Percentiles rank a stretch among this genome's conserved stretches.
Conservation (phyloP, 2,888 invertebrate genomes). For the Bimastos eiseni region DNA sequence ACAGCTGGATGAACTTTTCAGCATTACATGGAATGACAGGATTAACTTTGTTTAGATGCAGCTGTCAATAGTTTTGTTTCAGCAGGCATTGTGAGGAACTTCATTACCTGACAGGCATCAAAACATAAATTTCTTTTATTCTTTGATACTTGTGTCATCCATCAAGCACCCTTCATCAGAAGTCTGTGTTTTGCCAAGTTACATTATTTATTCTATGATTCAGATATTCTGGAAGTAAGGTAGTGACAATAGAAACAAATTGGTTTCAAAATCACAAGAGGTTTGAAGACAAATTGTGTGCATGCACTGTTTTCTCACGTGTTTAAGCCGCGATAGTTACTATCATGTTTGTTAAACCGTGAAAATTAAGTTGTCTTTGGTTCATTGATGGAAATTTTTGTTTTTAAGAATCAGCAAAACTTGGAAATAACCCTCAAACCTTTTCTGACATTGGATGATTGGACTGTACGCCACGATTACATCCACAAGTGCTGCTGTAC, state of each 20-base stretch:
- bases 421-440: background rate
- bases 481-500: too few relatives aligned
- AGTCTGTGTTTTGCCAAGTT: background rate
- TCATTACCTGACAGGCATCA: background rate
- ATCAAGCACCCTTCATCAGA: background rate
- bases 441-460: too few relatives aligned
- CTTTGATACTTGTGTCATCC: background rate
- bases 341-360: background rate
- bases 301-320: background rate
- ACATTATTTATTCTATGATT: background rate
- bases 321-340: background rate
- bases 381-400: background rate
- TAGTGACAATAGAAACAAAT: background rate
- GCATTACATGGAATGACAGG: background rate
- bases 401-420: background rate
- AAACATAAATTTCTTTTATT: background rate
- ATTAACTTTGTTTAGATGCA: background rate
- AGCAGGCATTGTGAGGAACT: background rate
- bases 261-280: background rate
- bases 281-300: background rate
- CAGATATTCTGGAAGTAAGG: background rate
- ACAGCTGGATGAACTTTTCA: slow-evolving; percentile 4
- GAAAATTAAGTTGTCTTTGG: background rate
- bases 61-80: background rate
- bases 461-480: too few relatives aligned